phyloP scores from a whole-genome alignment of 1,140 invertebrate species.

The Metopolophium dirhodum region DNA sequence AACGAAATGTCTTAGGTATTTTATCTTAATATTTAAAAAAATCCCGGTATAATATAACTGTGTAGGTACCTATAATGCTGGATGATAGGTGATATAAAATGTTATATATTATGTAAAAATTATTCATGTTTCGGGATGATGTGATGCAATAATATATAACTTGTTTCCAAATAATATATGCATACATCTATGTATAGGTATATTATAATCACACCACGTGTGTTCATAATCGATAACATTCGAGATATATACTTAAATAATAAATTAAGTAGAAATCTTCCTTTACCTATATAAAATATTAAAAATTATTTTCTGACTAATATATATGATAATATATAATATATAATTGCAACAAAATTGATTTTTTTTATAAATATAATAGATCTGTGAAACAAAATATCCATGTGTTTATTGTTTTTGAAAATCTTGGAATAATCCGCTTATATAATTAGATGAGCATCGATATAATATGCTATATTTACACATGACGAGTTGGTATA shows the following conservation, averaged over 20 bases:
- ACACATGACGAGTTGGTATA: background rate
- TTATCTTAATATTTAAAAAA: background rate
- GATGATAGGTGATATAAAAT: background rate
- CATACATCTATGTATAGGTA: background rate
- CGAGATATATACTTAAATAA: too few species aligned
- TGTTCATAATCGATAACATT: background rate
- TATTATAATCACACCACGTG: background rate
- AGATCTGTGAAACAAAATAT: background rate
- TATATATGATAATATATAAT: too few species aligned
- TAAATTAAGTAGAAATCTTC: too few species aligned
- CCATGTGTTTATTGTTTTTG: background rate
- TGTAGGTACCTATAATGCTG: background rate
- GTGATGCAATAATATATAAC: background rate
- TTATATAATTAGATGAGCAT: background rate
- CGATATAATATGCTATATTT: background rate
- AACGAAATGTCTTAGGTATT: background rate
- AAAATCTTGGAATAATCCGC: background rate
- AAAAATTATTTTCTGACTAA: background rate
- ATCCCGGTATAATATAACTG: background rate
- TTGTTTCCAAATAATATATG: background rate
- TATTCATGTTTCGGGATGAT: background rate
- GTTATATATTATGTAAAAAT: background rate
- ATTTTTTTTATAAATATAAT: too few species aligned
- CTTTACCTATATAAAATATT: background rate
- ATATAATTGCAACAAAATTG: too few species aligned